A percentile compares a stretch with the other conserved stretches of the same genome.
These are phyloP conservation scores for Syngnathus typhle DNA, from an alignment of 2,113 vertebrate species.

Conservation along the genomic window DNA sequence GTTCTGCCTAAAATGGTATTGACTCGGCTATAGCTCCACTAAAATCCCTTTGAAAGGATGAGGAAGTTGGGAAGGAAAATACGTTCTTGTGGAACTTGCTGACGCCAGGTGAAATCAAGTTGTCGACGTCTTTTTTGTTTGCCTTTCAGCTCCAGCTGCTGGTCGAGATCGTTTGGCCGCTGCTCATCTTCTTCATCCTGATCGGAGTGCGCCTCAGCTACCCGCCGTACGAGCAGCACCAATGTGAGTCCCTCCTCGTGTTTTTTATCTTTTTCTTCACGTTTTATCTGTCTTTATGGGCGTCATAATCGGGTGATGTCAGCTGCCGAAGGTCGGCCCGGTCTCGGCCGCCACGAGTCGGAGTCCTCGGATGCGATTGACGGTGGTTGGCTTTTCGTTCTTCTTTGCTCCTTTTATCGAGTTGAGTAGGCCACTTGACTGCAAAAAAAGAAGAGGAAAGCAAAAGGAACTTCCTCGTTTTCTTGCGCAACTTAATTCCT, in stretches of 20 bases:
- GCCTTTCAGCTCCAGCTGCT: constrained; percentile 81
- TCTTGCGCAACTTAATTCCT: no score
- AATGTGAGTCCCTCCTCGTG: constrained; percentile 82
- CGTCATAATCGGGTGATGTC: background rate
- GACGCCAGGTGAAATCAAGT: no score
- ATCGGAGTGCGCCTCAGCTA: constrained; percentile 88
- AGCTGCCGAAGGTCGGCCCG: background rate
- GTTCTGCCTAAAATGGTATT: no score
- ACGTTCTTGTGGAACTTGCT: no score
- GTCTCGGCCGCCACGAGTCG: background rate
- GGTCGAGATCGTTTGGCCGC: constrained; percentile 90
- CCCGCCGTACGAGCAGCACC: constrained; percentile 93
- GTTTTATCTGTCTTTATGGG: background rate
- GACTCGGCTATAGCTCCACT: no score
- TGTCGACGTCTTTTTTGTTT: background rate
- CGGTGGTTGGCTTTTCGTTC: background rate
- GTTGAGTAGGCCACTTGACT: no score
- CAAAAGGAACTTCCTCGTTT: no score
- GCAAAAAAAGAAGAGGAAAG: no score
- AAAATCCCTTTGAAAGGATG: no score
- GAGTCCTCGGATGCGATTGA: background rate
- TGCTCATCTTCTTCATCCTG: constrained; percentile 97
- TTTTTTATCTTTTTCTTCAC: background rate
- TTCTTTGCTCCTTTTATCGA: background rate
- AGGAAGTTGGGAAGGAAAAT: no score